phyloP scores from a whole-genome alignment of 2,888 invertebrate genomes.

The Notodonta ziczac region DNA sequence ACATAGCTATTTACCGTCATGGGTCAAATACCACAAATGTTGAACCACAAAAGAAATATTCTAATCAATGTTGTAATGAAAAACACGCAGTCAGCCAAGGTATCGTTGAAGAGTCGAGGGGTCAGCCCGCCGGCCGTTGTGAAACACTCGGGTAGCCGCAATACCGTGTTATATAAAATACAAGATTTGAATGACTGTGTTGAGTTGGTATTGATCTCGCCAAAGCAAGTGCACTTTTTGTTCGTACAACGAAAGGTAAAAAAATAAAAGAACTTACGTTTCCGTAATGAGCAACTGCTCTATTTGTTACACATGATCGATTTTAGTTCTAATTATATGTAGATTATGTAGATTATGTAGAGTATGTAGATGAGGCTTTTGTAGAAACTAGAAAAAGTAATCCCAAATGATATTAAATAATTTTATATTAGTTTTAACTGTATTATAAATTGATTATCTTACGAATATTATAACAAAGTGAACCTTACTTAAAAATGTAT shows the following conservation, averaged over 20 bases:
- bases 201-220: conserved; percentile 57
- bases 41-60: conserved; percentile 19
- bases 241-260: conserved; percentile 43
- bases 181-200: conserved; percentile 51
- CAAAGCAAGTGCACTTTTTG: conserved; percentile 54
- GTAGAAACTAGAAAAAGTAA: background rate
- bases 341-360: conserved; percentile 8
- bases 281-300: conserved; percentile 26
- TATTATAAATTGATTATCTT: too few relatives aligned
- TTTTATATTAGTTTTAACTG: too few relatives aligned
- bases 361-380: background rate
- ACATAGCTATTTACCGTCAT: conserved; percentile 11
- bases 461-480: too few relatives aligned
- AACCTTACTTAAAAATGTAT: too few relatives aligned
- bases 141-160: conserved; percentile 64
- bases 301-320: conserved; percentile 30
- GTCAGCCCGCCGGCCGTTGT: conserved; percentile 52
- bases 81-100: conserved; percentile 19
- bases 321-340: conserved; percentile 17
- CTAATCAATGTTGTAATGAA: conserved; percentile 28
- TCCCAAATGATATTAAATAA: too few relatives aligned
- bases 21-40: conserved; percentile 13
- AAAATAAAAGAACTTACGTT: conserved; percentile 23
- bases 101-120: conserved; percentile 35
- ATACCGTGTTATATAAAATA: conserved; percentile 78